phyloP scores from a whole-genome alignment of 1,140 invertebrate genomes.

The Tetraneura akinire region DNA sequence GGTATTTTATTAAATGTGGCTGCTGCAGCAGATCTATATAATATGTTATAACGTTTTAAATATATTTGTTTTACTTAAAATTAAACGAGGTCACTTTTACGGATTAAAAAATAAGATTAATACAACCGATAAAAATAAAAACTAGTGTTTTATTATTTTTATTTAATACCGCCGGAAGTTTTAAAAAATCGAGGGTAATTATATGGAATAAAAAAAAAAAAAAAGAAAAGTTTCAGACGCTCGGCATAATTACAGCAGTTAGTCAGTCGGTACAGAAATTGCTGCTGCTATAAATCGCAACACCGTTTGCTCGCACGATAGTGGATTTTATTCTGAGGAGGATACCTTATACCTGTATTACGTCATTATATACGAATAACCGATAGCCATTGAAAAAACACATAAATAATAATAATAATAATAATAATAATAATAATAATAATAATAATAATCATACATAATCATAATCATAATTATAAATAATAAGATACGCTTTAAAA shows the following conservation, averaged over 20 bases:
- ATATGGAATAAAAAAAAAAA: not conserved
- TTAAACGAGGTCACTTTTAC: slow-evolving; percentile 41
- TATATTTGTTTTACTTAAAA: slow-evolving; percentile 26
- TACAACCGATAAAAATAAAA: slow-evolving; percentile 42
- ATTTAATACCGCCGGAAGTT: not conserved
- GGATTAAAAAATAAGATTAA: slow-evolving; percentile 47
- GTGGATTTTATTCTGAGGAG: not conserved
- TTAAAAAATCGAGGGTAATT: slow-evolving; percentile 46
- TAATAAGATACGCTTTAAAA: slow-evolving; percentile 7
- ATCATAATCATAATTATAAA: too few relatives aligned
- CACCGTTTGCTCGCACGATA: not conserved
- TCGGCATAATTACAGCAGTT: slow-evolving; percentile 45
- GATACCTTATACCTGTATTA: slow-evolving; percentile 5
- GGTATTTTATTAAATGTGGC: slow-evolving; percentile 31
- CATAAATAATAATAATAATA: not conserved
- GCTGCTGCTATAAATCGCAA: not conserved
- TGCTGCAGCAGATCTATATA: too few relatives aligned
- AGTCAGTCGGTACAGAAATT: slow-evolving; percentile 38
- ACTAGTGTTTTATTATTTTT: slow-evolving; percentile 37
- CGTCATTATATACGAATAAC: too few relatives aligned
- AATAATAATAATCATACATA: not conserved
- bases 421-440: too few relatives aligned
- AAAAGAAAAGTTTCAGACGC: slow-evolving; percentile 37
- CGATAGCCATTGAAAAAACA: not conserved
- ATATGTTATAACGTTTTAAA: slow-evolving; percentile 3